These are phyloP conservation scores for Saccostrea cuccullata DNA, from an alignment of 1,140 invertebrate species.

Conservation along the genomic window DNA sequence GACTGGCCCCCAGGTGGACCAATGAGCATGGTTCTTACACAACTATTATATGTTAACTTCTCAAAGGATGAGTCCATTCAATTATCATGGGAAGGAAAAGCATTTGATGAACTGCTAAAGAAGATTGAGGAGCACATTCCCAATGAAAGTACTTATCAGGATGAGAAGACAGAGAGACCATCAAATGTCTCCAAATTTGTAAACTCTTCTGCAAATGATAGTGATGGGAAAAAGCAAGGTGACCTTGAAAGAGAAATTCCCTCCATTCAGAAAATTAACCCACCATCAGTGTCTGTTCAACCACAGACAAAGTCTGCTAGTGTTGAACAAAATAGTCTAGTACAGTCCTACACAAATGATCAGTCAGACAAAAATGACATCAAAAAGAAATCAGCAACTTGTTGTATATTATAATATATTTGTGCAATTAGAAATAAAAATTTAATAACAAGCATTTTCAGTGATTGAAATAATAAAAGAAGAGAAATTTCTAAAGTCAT, in stretches of 20 bases:
- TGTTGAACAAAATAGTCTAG: not conserved
- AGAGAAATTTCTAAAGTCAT: too few species aligned
- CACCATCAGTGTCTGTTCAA: not conserved
- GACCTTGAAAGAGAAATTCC: not conserved
- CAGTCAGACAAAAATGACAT: too few species aligned
- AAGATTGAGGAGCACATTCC: slow-evolving; percentile 61
- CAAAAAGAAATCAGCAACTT: not conserved
- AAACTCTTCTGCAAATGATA: not conserved
- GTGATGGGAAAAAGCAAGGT: not conserved
- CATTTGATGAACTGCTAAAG: slow-evolving; percentile 63
- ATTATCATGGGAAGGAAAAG: slow-evolving; percentile 61
- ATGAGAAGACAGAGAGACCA: not conserved
- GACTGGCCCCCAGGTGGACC: slow-evolving; percentile 75
- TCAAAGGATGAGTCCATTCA: slow-evolving; percentile 59
- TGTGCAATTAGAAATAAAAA: too few species aligned
- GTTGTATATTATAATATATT: not conserved
- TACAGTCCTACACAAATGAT: not conserved
- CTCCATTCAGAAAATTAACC: not conserved
- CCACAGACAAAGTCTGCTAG: not conserved
- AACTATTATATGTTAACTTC: slow-evolving; percentile 70
- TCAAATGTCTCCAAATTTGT: not conserved
- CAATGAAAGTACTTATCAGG: not conserved
- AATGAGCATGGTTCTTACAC: slow-evolving; percentile 61
- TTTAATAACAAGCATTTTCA: too few species aligned
- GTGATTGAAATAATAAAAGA: too few species aligned